Conservation (phyloP, 2,888 invertebrate genomes). For the Netelia inedita region DNA sequence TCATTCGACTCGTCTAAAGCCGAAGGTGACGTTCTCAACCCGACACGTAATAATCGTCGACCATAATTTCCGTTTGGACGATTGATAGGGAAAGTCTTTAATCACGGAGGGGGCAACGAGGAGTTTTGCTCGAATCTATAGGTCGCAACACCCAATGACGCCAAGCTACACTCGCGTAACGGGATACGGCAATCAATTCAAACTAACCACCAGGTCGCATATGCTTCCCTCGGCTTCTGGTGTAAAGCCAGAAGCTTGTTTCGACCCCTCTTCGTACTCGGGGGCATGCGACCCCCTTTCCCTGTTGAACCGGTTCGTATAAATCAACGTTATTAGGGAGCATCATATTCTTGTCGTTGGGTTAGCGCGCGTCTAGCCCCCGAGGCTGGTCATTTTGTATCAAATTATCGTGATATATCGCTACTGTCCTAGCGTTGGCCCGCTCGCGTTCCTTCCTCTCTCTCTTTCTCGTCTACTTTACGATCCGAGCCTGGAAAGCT, state of each 20-base stretch:
- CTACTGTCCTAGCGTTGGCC: conserved; percentile 54
- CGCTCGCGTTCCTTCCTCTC: conserved; percentile 38
- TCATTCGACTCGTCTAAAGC: not conserved
- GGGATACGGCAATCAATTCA: conserved; percentile 84
- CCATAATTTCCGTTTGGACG: conserved; percentile 47
- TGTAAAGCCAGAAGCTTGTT: conserved; percentile 76
- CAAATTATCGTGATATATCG: conserved; percentile 83
- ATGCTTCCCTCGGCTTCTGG: conserved; percentile 66
- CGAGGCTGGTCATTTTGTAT: conserved; percentile 82
- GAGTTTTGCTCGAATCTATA: conserved; percentile 54
- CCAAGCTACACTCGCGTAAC: conserved; percentile 77
- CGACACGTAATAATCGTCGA: conserved; percentile 21
- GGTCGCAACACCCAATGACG: conserved; percentile 56
- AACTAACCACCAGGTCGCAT: conserved; percentile 79
- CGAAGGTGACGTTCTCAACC: not conserved
- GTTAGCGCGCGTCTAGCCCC: conserved; percentile 72
- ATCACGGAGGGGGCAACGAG: conserved; percentile 50
- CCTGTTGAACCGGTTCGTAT: conserved; percentile 79
- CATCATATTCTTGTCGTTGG: conserved; percentile 80
- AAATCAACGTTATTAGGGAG: conserved; percentile 85
- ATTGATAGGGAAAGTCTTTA: conserved; percentile 66
- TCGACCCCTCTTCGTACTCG: conserved; percentile 71
- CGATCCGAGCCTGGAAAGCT: conserved; percentile 50
- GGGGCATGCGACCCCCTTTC: conserved; percentile 71
- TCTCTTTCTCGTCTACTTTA: conserved; percentile 61